A percentile compares a stretch with the other conserved stretches of the same genome.
Evolutionary conservation across 2,797 vertebrate species (phyloP).

Genomic region (Melanotaenia parkinsoni): DNA sequence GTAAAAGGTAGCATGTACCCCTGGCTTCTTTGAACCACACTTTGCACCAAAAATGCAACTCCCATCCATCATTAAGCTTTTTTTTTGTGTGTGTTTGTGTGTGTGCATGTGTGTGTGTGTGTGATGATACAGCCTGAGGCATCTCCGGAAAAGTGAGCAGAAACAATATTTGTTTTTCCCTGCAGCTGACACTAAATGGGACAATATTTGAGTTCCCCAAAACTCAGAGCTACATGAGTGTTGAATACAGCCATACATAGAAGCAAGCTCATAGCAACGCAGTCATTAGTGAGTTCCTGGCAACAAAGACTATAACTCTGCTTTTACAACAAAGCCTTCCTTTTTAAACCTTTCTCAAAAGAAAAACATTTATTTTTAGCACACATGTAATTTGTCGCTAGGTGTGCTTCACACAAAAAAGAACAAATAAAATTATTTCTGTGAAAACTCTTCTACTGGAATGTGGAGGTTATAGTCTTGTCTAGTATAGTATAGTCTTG

Average conservation of each 20-base stretch:
- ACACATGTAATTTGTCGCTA: background rate
- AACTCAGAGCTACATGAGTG: background rate
- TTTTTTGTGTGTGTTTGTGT: background rate
- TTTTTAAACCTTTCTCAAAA: background rate
- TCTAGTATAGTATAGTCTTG: too few species aligned
- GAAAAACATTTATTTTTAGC: background rate
- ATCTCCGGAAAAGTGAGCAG: background rate
- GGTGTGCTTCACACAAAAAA: background rate
- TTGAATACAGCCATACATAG: background rate
- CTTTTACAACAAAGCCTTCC: background rate
- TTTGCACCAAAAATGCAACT: background rate
- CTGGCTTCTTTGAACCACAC: slow-evolving; percentile 16
- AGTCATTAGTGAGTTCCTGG: background rate
- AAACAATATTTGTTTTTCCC: slow-evolving; percentile 1
- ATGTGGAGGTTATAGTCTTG: background rate
- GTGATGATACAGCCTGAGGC: slow-evolving; percentile 1
- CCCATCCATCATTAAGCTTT: slow-evolving; percentile 6
- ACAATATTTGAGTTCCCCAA: slow-evolving; percentile 1
- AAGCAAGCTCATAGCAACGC: background rate
- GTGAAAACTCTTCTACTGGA: background rate
- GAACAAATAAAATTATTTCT: background rate
- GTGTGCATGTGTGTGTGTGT: slow-evolving; percentile 13
- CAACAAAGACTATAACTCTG: background rate
- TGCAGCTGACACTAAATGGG: background rate
- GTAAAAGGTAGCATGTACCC: background rate